These are phyloP conservation scores for Halyomorpha halys DNA, from an alignment of 1,140 invertebrate species.

Conservation along the genomic window DNA sequence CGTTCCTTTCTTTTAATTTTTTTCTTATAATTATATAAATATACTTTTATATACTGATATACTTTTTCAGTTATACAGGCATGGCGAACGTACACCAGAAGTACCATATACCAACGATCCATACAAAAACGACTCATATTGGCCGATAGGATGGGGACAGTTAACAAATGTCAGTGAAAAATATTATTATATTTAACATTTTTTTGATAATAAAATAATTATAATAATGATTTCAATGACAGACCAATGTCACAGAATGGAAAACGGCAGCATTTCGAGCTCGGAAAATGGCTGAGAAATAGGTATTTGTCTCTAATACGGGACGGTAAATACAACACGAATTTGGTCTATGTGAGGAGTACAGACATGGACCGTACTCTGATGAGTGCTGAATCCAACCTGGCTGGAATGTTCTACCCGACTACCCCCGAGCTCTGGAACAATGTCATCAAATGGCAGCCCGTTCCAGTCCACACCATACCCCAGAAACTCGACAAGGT, in stretches of 20 bases:
- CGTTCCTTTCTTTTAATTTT: too few species aligned
- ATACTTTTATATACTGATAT: too few species aligned
- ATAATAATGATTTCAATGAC: too few species aligned
- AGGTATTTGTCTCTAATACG: not conserved
- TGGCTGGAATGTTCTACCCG: slow-evolving; percentile 70
- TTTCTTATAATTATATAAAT: too few species aligned
- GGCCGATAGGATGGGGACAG: slow-evolving; percentile 67
- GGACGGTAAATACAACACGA: slow-evolving; percentile 41
- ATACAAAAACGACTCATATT: slow-evolving; percentile 50
- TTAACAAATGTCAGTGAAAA: slow-evolving; percentile 58
- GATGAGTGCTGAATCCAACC: slow-evolving; percentile 74
- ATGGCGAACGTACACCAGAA: slow-evolving; percentile 72
- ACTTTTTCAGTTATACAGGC: slow-evolving; percentile 50
- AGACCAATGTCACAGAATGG: not conserved
- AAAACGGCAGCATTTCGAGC: slow-evolving; percentile 11
- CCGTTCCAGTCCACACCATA: slow-evolving; percentile 73
- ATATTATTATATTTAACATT: not conserved
- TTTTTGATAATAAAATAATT: too few species aligned
- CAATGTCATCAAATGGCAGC: slow-evolving; percentile 64
- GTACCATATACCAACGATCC: slow-evolving; percentile 66
- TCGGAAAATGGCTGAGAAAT: slow-evolving; percentile 19
- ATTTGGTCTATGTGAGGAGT: slow-evolving; percentile 54
- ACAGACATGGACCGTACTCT: slow-evolving; percentile 83
- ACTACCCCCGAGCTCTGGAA: slow-evolving; percentile 46
- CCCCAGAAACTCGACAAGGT: slow-evolving; percentile 51